Evolutionary conservation across 2,113 vertebrate genomes (phyloP), one percentile per base, ranked within the genome.

Genomic region (Pteronura brasiliensis): DNA sequence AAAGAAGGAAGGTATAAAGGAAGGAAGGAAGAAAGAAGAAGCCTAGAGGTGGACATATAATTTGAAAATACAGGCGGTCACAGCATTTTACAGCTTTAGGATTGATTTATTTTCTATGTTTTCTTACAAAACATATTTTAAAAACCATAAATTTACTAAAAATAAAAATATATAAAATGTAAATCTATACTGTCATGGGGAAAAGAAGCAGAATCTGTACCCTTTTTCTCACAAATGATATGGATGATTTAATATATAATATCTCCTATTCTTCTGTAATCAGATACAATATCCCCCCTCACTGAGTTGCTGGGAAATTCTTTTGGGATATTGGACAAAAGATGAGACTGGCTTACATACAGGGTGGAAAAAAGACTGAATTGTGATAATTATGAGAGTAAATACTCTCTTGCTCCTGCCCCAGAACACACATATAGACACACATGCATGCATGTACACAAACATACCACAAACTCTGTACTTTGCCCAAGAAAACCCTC

Each of bases 1-100:
- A 1, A 7, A 29, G n/a, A 4, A 55, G 11, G 29, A 0, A 17
- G 27, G 13, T 0, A 44, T 1, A 17, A 15, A 27, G 6, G 27
- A 10, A 42, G 11, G 29, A 27, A 52, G 36, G 20, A 49, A 25
- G 57, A 27, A 49, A 25, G 57, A n/a, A 12, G 18, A 13, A 67
- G 11, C 0, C 2, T 67, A n/a, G 10, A 87, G 1, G 0, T 44
- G 6, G 20, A 20, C 7, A 42, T 36, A 4, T 12, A 76, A 57
- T 63, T 34, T 61, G 27, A 86, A 83, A 88, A 27, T 0, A 14
- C 25, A 0, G 15, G 4, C 2, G 34, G 42, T 20, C 42, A 4
- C 2, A 39, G 1, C 42, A 44, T 42, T 88, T 61, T 44, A 18
- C n/a, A 25, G 17, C 1, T 80, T 61, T 52, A 71, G 7, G 31